Evolutionary conservation across 2,797 vertebrate species (phyloP), one percentile per base, ranked within the genome.

Genomic region (Erpetoichthys calabaricus): DNA sequence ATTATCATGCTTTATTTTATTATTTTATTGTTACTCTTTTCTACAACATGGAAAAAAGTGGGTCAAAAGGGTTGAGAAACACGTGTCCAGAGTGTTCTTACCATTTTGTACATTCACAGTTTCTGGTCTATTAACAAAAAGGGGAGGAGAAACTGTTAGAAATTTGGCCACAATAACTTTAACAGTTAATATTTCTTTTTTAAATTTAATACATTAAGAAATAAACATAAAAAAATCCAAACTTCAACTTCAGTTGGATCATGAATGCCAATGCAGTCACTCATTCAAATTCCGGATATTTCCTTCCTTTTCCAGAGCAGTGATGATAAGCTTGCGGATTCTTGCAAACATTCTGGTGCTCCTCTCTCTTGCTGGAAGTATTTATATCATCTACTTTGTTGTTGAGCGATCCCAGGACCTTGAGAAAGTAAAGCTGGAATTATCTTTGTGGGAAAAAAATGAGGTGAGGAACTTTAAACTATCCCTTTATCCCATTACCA

Each of bases 381-480:
- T 98, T 71, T 99, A 93, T 67, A 94, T 99, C 73, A 99, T 99
- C 75, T 99, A 98, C 68, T 97, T 99, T 62, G 95, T 98, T 0
- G 96, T 99, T 67, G 96, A 97, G 60, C 89, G 96, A 62, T 98
- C 96, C 52, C 96, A 99, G 80, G 90, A 77, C 71, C 74, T 99
- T 45, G 94, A 95, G 68, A 87, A 78, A 62, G 76, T 85, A 56
- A 93, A 94, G 74, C 83, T 76, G 7, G 92, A 97, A 77, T 65
- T 98, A 64, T 91, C 91, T 0, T 85, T 99, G 53, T 99, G 96
- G 96, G 94, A 99, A 67, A 99, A 98, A 78, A 99, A 98, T 1
- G 95, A 99, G 91, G 96, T 96, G 77, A 4, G 8, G 2, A 3
- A 8, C 3, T 54, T 7, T 3, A 7, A 8, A 1, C 5, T 8